These are phyloP conservation scores for Triplophysa dalaica DNA, from an alignment of 2,113 vertebrate genomes.

Conservation along the genomic window DNA sequence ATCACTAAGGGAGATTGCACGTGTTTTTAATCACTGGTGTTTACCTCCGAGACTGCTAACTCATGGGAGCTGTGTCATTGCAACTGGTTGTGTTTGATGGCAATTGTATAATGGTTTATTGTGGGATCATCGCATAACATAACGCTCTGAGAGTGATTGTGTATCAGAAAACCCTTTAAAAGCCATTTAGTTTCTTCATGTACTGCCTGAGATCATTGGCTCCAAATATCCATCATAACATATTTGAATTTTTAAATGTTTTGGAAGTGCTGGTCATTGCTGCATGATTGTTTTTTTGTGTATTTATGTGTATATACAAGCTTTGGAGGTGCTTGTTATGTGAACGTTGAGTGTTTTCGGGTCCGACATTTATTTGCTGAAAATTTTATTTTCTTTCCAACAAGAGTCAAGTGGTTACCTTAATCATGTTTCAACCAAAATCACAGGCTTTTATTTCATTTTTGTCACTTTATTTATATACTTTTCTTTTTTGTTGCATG, in stretches of 20 bases:
- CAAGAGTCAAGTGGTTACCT: too few relatives aligned
- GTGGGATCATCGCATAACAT: background rate
- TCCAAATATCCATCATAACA: background rate
- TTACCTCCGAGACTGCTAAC: background rate
- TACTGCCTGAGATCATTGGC: background rate
- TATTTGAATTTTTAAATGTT: background rate
- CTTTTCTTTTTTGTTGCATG: background rate
- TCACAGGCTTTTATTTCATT: too few relatives aligned
- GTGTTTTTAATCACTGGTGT: constrained; percentile 34
- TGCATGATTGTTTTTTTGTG: background rate
- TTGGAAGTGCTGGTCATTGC: background rate
- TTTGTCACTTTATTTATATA: background rate
- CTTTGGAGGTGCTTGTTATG: background rate
- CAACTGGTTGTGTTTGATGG: background rate
- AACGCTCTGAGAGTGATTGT: background rate
- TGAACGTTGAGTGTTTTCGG: background rate
- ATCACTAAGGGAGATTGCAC: background rate
- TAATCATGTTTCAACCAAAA: too few relatives aligned
- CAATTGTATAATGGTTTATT: background rate
- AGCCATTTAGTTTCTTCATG: background rate
- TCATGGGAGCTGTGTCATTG: background rate
- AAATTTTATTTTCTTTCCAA: background rate
- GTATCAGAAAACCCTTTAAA: background rate
- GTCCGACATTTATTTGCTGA: background rate
- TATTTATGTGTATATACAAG: background rate